phyloP scores from a whole-genome alignment of 2,113 vertebrate species.

The Otolemur garnettii region DNA sequence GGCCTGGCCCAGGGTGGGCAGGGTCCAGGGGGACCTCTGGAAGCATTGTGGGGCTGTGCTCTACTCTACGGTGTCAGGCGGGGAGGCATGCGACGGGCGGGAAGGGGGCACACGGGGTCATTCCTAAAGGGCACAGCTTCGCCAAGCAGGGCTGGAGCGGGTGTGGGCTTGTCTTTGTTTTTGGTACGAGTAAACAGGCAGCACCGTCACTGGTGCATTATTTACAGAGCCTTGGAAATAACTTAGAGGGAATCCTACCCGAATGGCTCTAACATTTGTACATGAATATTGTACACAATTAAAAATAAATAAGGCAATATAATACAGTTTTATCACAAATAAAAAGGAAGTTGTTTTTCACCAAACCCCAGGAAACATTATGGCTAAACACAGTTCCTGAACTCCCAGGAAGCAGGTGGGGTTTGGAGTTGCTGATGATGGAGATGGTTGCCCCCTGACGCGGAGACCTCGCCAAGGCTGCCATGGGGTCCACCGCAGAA shows the following conservation, averaged over 20 bases:
- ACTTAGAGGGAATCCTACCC: slow-evolving; percentile 93
- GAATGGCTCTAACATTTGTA: slow-evolving; percentile 92
- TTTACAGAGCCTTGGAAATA: slow-evolving; percentile 93
- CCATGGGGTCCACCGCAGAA: not conserved
- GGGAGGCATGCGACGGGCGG: slow-evolving; percentile 85
- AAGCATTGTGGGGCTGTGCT: slow-evolving; percentile 73
- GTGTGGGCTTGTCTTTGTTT: slow-evolving; percentile 55
- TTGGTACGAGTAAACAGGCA: slow-evolving; percentile 90
- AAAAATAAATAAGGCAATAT: slow-evolving; percentile 96
- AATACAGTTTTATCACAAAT: slow-evolving; percentile 90
- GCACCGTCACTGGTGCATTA: slow-evolving; percentile 89
- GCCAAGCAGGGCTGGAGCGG: slow-evolving; percentile 86
- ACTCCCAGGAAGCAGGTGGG: slow-evolving; percentile 73
- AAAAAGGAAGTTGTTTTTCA: slow-evolving; percentile 85
- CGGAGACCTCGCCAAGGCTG: not conserved
- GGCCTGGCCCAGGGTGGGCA: slow-evolving; percentile 64
- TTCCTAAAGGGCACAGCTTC: slow-evolving; percentile 79
- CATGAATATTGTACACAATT: slow-evolving; percentile 92
- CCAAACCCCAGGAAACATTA: slow-evolving; percentile 84
- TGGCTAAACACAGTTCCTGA: slow-evolving; percentile 85
- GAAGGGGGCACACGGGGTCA: slow-evolving; percentile 76
- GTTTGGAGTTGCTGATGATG: slow-evolving; percentile 80
- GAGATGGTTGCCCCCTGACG: slow-evolving; percentile 60
- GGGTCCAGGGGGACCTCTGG: slow-evolving; percentile 79
- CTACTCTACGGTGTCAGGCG: slow-evolving; percentile 83